Evolutionary conservation across 2,888 invertebrate species (phyloP), one percentile per base, ranked within the genome.

Genomic region (Agonopterix subpropinquella): DNA sequence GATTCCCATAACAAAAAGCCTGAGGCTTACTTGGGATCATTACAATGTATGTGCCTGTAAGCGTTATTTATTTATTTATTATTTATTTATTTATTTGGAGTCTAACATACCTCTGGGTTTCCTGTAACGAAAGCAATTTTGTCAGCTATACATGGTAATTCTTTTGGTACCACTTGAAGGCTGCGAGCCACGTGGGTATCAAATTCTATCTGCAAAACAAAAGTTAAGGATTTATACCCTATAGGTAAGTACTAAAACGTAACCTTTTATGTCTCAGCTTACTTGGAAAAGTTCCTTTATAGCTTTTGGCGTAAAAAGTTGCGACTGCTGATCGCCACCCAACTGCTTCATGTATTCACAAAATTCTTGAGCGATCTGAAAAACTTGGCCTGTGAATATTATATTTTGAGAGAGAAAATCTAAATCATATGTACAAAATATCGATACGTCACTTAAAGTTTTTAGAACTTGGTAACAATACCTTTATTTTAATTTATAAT

Each of bases 91-190:
- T n/a, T n/a, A n/a, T n/a, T n/a, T n/a, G n/a, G n/a, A n/a, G n/a
- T n/a, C 28, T 28, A 28, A 28, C 28, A 28, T 28, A 91, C 91
- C 62, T 89, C 70, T 1, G 85, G 86, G 54, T 84, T 75, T 49
- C 82, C 79, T 39, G 89, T 83, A 4, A 81, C 71, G 10, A 70
- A 65, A 0, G 92, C 92, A 2, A 92, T 80, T 55, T 80, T 79
- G 49, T 89, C 84, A 37, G 91, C 88, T 10, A 92, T 86, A 41
- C 90, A 82, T 0, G 91, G 90, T 66, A 92, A 70, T 67, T 92
- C 91, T 61, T 87, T 89, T 2, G 91, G 72, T 36, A 86, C 67
- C 1, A 92, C 85, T 70, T 80, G 74, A 28, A 92, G 71, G 53
- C 91, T 87, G 47, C 80, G 83, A 0, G 91, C 85, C 1, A 89